Base-by-base conservation (phyloP, 2,888 invertebrate species). In the Caenorhabditis becei region DNA sequence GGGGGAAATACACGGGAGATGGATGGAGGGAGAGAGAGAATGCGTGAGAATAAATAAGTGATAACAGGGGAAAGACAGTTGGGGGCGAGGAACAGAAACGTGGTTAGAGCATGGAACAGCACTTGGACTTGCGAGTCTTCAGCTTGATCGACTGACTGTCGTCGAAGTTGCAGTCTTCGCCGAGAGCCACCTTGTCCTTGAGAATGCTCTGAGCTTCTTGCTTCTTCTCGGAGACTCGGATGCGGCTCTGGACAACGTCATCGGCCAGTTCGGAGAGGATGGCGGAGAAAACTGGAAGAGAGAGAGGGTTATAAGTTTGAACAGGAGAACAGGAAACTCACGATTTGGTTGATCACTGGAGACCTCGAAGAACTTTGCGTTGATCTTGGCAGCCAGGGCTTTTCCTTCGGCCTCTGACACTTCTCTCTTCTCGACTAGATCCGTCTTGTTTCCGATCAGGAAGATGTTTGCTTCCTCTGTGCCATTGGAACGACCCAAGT, bases 381-480 rank as follows among this genome's bases (percentile, higher is more conserved):
- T 84, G 10, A 88, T 66, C 47, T 78, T 83, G 5, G 77, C 72
- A 0, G 88, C 88, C 49, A 87, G 85, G 44, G 83, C 69, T 18
- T 77, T 80, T 56, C 88, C 88, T 59, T 88, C 88, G n/a, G 81
- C 86, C 32, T 81, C 74, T 18, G 87, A 75, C 28, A 88, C 83
- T 47, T 83, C 82, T 53, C 88, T 79, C 35, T 84, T 72, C 5
- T 77, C 82, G 18, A 62, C 70, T 0, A 85, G 58, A 70, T 88
- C 88, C 3, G 78, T 69, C 65, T 88, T 88, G 63, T 88, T 88
- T 16, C 86, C 88, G 49, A 88, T 80, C 44, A 88, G 72, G 26
- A 84, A 81, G 0, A 88, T 63, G 1, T 80, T 58, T 14, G 87
- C 84, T 18, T 85, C 84, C 23, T 67, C 69, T 4, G 83, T 83